phyloP scores from a whole-genome alignment of 2,888 invertebrate species.

The Sesamia inferens region DNA sequence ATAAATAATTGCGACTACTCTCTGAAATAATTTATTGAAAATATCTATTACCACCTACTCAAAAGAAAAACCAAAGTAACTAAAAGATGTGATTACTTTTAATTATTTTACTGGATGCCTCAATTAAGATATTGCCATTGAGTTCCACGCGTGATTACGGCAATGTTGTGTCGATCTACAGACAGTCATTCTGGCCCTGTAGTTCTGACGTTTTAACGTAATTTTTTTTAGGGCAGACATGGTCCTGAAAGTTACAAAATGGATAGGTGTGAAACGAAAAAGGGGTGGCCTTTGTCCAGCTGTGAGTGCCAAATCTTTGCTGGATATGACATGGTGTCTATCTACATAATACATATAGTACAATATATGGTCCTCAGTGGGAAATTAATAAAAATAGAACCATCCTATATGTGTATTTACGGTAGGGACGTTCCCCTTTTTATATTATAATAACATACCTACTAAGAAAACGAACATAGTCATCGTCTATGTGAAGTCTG shows the following conservation, averaged over 20 bases:
- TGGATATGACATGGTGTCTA: conserved; percentile 2
- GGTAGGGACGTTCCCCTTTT: neutral
- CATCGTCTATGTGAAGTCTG: neutral
- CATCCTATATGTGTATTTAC: neutral
- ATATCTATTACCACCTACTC: neutral
- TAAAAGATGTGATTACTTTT: neutral
- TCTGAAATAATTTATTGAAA: neutral
- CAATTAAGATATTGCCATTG: neutral
- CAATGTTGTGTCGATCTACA: neutral
- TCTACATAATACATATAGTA: too few relatives aligned
- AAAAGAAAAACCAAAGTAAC: neutral
- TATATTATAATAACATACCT: neutral
- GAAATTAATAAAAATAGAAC: too few relatives aligned
- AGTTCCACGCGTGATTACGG: neutral
- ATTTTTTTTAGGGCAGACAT: neutral
- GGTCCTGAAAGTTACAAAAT: neutral
- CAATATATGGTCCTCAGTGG: neutral
- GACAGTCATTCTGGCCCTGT: neutral
- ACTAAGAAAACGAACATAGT: neutral
- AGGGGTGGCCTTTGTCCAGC: neutral
- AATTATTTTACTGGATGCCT: neutral
- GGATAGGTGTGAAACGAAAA: conserved; percentile 3
- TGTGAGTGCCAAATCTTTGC: neutral
- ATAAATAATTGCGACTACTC: neutral
- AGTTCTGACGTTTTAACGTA: neutral